Conservation (phyloP, 2,888 invertebrate species). For the Rhabditoides inermis region DNA sequence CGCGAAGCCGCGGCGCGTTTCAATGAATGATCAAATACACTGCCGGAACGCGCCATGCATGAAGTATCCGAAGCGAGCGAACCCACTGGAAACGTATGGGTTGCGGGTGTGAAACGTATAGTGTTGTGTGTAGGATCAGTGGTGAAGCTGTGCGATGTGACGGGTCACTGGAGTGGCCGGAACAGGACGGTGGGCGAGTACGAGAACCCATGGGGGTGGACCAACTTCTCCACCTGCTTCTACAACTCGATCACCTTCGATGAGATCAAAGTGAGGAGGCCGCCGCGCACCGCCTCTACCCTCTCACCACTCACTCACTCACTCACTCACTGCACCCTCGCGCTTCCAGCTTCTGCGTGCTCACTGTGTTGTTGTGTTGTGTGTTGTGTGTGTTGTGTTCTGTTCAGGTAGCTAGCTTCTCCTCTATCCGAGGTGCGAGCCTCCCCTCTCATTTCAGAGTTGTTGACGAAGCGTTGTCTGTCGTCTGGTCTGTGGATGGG, state of each 20-base stretch:
- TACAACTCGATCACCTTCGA: constrained; percentile 32
- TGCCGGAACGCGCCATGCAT: too few species aligned
- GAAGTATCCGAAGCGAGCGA: too few species aligned
- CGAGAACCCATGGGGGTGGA: constrained; percentile 40
- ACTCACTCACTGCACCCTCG: neutral
- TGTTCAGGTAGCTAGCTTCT: too few species aligned
- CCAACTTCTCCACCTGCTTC: constrained; percentile 39
- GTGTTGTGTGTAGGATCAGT: constrained; percentile 19
- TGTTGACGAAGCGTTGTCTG: constrained; percentile 47
- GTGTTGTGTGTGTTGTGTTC: too few species aligned
- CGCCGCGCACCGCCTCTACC: too few species aligned
- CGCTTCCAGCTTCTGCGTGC: neutral
- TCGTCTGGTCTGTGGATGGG: constrained; percentile 45
- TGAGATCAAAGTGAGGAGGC: constrained; percentile 37
- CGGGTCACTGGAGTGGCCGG: constrained; percentile 32
- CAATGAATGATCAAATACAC: too few species aligned
- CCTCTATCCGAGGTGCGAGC: neutral
- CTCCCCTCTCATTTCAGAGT: constrained; percentile 12
- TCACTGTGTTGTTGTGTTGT: constrained; percentile 4
- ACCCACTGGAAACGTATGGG: too few species aligned
- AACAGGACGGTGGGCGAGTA: constrained; percentile 24
- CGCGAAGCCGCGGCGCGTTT: too few species aligned
- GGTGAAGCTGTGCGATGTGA: constrained; percentile 27
- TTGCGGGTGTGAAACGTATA: too few species aligned
- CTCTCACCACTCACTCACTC: neutral